A percentile compares a stretch with the other conserved stretches of the same genome.
Evolutionary conservation across 2,113 vertebrate genomes (phyloP).

Genomic region (Pachycephala philippinensis): DNA sequence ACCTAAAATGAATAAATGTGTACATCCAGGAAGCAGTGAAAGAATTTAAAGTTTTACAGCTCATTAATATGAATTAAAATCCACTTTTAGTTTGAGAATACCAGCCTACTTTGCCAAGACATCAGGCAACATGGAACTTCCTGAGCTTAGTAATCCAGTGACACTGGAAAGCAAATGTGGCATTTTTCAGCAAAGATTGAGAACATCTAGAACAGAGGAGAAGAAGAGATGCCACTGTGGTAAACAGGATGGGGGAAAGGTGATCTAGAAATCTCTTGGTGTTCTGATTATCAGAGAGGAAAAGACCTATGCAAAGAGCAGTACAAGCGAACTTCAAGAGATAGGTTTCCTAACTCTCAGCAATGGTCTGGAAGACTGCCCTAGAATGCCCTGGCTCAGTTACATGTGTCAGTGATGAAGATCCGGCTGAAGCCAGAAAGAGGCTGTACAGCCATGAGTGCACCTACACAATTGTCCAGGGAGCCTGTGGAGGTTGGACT

Average conservation of each 20-base stretch:
- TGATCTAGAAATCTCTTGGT: neutral
- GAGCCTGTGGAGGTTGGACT: neutral
- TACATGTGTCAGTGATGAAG: neutral
- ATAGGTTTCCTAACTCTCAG: fast-evolving
- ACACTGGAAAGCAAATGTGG: neutral
- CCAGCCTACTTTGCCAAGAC: neutral
- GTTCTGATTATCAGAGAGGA: neutral
- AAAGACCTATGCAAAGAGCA: neutral
- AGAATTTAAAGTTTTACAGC: neutral
- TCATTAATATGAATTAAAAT: neutral
- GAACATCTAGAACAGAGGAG: neutral
- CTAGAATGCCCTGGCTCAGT: neutral
- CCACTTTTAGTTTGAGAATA: neutral
- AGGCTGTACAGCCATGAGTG: neutral
- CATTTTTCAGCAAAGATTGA: neutral
- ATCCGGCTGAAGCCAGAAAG: neutral
- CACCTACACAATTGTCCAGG: neutral
- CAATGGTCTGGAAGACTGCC: neutral
- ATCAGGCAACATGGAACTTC: neutral
- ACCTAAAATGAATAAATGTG: neutral
- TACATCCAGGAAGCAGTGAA: neutral
- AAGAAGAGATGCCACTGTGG: neutral
- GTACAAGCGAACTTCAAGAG: neutral
- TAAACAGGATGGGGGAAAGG: neutral
- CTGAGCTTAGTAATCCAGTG: neutral